Evolutionary conservation across 2,797 vertebrate genomes (phyloP).

Genomic region (Heterohyrax brucei): DNA sequence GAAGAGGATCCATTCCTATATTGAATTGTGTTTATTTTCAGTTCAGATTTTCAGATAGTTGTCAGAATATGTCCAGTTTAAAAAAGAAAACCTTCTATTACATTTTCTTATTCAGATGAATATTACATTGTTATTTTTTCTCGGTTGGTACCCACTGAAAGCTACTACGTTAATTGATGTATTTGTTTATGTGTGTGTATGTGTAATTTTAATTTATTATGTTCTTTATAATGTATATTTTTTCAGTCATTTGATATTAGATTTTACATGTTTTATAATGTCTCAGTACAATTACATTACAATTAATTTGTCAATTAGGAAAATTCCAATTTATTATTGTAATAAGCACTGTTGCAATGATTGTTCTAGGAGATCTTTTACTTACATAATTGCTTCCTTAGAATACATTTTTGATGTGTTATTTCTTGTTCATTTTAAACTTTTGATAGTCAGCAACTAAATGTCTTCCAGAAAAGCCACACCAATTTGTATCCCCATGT

Average conservation of each 20-base stretch:
- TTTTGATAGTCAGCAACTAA: conserved; percentile 40
- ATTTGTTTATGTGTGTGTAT: background rate
- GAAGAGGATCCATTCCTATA: background rate
- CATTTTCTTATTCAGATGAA: background rate
- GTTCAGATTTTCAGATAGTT: background rate
- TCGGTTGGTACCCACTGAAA: background rate
- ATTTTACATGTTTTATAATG: background rate
- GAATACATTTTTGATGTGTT: conserved; percentile 23
- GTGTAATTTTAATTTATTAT: background rate
- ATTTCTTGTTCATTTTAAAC: conserved; percentile 10
- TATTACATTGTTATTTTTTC: conserved; percentile 20
- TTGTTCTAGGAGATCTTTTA: conserved; percentile 20
- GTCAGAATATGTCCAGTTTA: background rate
- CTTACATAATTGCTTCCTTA: conserved; percentile 40
- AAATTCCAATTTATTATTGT: conserved; percentile 31
- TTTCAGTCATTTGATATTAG: background rate
- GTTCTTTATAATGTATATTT: conserved; percentile 10
- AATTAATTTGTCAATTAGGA: background rate
- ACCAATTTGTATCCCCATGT: conserved; percentile 10
- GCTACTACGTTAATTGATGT: background rate
- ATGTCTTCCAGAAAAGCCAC: conserved; percentile 17
- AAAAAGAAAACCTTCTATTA: background rate
- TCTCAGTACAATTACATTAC: background rate
- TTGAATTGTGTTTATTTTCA: background rate
- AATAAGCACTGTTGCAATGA: background rate